Percentiles rank a stretch among this genome's conserved stretches.
Conservation (phyloP, 2,797 vertebrate genomes). For the Enteromius mattozi region DNA sequence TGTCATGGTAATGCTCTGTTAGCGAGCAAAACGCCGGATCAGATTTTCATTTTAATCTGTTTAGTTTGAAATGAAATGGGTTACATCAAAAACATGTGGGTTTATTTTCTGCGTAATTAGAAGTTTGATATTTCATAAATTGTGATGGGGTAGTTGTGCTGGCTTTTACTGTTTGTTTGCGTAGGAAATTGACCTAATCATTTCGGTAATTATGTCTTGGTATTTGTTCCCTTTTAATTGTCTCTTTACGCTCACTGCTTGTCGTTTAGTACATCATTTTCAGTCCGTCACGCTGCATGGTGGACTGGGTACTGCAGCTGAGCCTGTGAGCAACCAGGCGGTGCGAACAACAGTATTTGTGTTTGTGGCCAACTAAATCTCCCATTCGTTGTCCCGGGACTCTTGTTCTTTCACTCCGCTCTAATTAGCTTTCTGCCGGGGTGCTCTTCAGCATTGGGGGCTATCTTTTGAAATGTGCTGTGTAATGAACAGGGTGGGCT, state of each 20-base stretch:
- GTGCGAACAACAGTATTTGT: conserved; percentile 3
- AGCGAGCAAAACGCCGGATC: neutral
- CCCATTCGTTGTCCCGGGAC: conserved; percentile 48
- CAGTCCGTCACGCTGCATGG: neutral
- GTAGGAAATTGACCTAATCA: conserved; percentile 16
- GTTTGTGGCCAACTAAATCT: conserved; percentile 48
- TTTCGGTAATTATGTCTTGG: conserved; percentile 9
- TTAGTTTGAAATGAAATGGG: conserved; percentile 25
- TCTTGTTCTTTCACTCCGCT: conserved; percentile 58
- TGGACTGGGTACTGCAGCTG: conserved; percentile 1
- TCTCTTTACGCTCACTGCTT: conserved; percentile 2
- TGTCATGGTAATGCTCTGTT: conserved; percentile 15
- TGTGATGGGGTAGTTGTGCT: neutral
- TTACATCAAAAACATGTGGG: conserved; percentile 10
- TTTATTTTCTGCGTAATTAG: conserved; percentile 9
- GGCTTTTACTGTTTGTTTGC: neutral
- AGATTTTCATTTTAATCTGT: neutral
- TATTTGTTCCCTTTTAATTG: neutral
- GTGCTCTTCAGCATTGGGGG: conserved; percentile 30
- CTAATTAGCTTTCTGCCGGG: conserved; percentile 67
- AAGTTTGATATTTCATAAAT: neutral
- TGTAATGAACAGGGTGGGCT: conserved; percentile 65
- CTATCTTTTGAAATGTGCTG: conserved; percentile 70
- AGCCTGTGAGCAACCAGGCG: conserved; percentile 17
- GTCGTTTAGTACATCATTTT: neutral